phyloP scores from a whole-genome alignment of 2,797 vertebrate genomes.

The Pseudochirops corinnae region DNA sequence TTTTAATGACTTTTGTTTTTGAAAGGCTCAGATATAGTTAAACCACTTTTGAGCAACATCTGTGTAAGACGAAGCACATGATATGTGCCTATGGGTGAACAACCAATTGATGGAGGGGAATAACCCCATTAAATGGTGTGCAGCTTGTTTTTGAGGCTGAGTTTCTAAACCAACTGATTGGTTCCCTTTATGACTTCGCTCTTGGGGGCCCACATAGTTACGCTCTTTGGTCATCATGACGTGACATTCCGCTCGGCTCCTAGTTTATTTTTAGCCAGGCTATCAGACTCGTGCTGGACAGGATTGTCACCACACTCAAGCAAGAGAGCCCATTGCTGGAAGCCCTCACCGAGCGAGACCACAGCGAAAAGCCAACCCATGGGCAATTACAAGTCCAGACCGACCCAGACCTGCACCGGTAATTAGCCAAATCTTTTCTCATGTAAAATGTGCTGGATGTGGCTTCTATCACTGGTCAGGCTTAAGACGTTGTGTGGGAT shows the following conservation, averaged over 20 bases:
- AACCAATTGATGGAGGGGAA: constrained; percentile 18
- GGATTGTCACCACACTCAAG: constrained; percentile 83
- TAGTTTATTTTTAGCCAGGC: constrained; percentile 94
- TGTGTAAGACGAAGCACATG: constrained; percentile 17
- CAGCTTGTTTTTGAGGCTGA: constrained; percentile 39
- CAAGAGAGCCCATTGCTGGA: constrained; percentile 84
- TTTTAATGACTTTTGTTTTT: constrained; percentile 57
- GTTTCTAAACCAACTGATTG: constrained; percentile 60
- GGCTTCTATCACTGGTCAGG: constrained; percentile 57
- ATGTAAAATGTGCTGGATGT: constrained; percentile 11
- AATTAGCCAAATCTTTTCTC: constrained; percentile 83
- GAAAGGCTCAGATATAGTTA: constrained; percentile 12
- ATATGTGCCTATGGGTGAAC: background rate
- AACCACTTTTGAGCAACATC: constrained; percentile 12
- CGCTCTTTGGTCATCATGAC: constrained; percentile 87
- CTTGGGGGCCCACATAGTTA: constrained; percentile 66
- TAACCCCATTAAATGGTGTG: constrained; percentile 55
- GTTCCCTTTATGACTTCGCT: constrained; percentile 62
- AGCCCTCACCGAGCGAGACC: constrained; percentile 83
- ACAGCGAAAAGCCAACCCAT: constrained; percentile 85
- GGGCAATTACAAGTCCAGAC: constrained; percentile 99
- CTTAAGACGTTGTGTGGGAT: constrained; percentile 54
- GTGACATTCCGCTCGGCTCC: constrained; percentile 89
- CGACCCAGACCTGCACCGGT: constrained; percentile 97
- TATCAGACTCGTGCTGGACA: constrained; percentile 89